phyloP scores from a whole-genome alignment of 2,797 vertebrate genomes.

The Thalassophryne amazonica region DNA sequence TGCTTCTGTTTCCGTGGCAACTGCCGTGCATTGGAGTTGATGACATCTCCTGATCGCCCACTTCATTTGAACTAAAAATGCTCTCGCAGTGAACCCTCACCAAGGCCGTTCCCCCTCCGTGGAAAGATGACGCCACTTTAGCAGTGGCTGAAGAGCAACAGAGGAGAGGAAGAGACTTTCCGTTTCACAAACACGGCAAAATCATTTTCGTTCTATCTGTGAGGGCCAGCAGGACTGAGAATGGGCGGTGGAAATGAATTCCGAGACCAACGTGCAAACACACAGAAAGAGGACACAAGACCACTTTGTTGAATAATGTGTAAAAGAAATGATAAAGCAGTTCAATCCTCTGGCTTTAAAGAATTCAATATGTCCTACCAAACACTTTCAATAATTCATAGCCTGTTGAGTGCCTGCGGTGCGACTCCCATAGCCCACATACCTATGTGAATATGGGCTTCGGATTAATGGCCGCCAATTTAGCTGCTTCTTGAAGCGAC shows the following conservation, averaged over 20 bases:
- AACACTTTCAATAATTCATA: constrained; percentile 21
- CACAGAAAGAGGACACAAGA: neutral
- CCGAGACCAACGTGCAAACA: neutral
- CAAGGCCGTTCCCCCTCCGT: constrained; percentile 28
- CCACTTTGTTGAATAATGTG: neutral
- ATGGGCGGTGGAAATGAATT: neutral
- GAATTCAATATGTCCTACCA: constrained; percentile 11
- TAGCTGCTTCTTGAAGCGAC: constrained; percentile 20
- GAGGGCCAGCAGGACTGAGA: neutral
- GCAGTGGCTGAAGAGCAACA: neutral
- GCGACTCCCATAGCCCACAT: constrained; percentile 21
- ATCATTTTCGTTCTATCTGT: neutral
- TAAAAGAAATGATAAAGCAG: neutral
- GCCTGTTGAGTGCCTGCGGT: constrained; percentile 6
- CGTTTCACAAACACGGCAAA: neutral
- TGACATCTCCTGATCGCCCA: constrained; percentile 75
- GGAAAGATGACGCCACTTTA: constrained; percentile 17
- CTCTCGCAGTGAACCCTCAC: constrained; percentile 56
- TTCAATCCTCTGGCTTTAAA: constrained; percentile 1
- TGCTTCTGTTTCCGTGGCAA: constrained; percentile 78
- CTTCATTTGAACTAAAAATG: constrained; percentile 64
- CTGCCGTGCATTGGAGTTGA: constrained; percentile 74
- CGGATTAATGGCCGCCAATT: constrained; percentile 19
- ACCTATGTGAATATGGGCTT: constrained; percentile 9
- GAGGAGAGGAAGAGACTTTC: neutral